Evolutionary conservation across 2,113 vertebrate genomes (phyloP), one percentile per base, ranked within the genome.

Genomic region (Centropus bengalensis): DNA sequence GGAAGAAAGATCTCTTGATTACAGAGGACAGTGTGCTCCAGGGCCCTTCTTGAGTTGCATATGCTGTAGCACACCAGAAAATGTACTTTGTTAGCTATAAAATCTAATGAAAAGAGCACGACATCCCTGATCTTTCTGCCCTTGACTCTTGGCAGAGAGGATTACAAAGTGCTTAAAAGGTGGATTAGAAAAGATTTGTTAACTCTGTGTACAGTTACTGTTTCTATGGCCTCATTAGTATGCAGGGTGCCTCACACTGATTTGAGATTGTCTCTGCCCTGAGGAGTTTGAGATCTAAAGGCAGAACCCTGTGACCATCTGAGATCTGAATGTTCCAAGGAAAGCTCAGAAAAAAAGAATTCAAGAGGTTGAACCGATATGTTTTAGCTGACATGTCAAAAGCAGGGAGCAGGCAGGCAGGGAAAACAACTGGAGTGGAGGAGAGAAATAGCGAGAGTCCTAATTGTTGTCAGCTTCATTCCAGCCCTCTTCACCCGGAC

Each of bases 251-350:
- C 66, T 87, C 66, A 8, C n/a, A 1, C 77, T 71, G 73, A 71
- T 89, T 71, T 95, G 91, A 82, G 86, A 54, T 91, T 89, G 77
- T 66, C 66, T 86, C 86, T 92, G 83, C 81, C 77, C 86, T 13
- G 9, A 84, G 92, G 44, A 93, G 44, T 69, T 86, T 23, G 58
- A 89, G 93, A 89, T 52, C 62, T 62, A 32, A 89, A 94, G 95
- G 88, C 80, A 93, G 56, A 81, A 75, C 92, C 80, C 73, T 6
- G 19, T 79, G 91, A 89, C 91, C 77, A 38, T 89, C 80, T 89
- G 91, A 93, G 90, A 94, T 51, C 74, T 47, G 73, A 90, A 86
- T n/a, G 18, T 87, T 87, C 78, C 69, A 54, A 76, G 73, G 54
- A 64, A 56, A 58, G 27, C 49, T 92, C 73, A 69, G 63, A 60